Conservation (phyloP, 2,797 vertebrate genomes). For the Malurus leucopterus region DNA sequence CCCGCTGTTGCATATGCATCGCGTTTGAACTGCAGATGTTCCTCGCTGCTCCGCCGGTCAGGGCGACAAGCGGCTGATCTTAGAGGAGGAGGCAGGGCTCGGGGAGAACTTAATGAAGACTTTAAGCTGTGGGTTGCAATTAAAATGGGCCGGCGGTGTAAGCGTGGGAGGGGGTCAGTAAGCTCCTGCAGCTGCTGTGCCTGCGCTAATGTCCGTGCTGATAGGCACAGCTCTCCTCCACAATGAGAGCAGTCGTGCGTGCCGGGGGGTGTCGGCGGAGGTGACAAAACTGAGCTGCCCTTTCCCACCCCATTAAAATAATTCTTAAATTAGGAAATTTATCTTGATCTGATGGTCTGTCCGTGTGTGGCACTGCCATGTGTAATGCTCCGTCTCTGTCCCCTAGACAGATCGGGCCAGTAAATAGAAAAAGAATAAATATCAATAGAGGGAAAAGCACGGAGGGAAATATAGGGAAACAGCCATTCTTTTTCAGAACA, state of each 20-base stretch:
- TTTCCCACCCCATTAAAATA: slow-evolving; percentile 58
- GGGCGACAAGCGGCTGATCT: slow-evolving; percentile 57
- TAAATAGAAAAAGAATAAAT: not conserved
- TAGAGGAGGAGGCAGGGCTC: slow-evolving; percentile 17
- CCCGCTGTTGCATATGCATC: slow-evolving; percentile 46
- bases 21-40: slow-evolving; percentile 67
- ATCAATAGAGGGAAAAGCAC: not conserved
- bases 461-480: not conserved
- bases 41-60: slow-evolving; percentile 51
- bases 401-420: not conserved
- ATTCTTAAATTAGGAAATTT: slow-evolving; percentile 66
- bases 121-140: slow-evolving; percentile 42
- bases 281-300: slow-evolving; percentile 55
- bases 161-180: not conserved
- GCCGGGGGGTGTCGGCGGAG: not conserved
- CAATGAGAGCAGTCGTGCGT: slow-evolving; percentile 38
- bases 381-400: not conserved
- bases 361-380: not conserved
- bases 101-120: slow-evolving; percentile 39
- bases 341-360: slow-evolving; percentile 58
- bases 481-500: not conserved
- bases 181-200: slow-evolving; percentile 23
- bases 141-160: not conserved
- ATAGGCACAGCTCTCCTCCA: not conserved
- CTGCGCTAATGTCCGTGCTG: not conserved